Evolutionary conservation across 2,797 vertebrate species (phyloP), one percentile per base, ranked within the genome.

Genomic region (Limnodromus scolopaceus): DNA sequence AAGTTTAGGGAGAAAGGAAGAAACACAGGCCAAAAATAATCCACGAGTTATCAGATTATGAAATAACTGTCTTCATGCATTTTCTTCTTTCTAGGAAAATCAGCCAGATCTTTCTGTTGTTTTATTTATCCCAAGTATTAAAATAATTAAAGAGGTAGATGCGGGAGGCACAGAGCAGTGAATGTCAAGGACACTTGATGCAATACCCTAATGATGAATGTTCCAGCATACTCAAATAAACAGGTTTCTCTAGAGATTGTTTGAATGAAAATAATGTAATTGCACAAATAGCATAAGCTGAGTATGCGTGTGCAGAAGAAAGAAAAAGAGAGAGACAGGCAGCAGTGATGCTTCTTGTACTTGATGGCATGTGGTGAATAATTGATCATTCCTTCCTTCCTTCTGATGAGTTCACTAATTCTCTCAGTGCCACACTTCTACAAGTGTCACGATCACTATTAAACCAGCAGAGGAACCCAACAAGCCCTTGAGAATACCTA

Each of bases 221-320:
- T 93, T 89, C 87, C 92, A 80, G 94, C 81, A 89, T 12, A 78
- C 38, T 94, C 86, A 96, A 94, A 84, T 90, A 96, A 97, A 96
- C 76, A 95, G 36, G 66, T 77, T 93, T 80, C 92, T 96, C 89
- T 81, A 79, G 95, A 96, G 92, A 95, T 72, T 86, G 83, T 95
- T 94, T 97, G 94, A 94, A 94, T 95, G 87, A 96, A 96, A 97
- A 97, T 93, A 97, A 97, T 55, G 51, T 95, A 97, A 97, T 97
- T 94, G 86, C 92, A 96, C 93, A 96, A 96, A 95, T 38, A 92
- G 79, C 70, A 65, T 66, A 89, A 96, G 34, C 76, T 68, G 48
- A 54, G 57, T 19, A 71, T 71, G 51, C 32, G 43, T 89, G 55
- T 71, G 75, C 39, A 86, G 76, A 80, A 74, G 57, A 81, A 93